These are phyloP conservation scores for Micrastur ruficollis DNA, from an alignment of 2,797 vertebrate genomes.

Conservation along the genomic window DNA sequence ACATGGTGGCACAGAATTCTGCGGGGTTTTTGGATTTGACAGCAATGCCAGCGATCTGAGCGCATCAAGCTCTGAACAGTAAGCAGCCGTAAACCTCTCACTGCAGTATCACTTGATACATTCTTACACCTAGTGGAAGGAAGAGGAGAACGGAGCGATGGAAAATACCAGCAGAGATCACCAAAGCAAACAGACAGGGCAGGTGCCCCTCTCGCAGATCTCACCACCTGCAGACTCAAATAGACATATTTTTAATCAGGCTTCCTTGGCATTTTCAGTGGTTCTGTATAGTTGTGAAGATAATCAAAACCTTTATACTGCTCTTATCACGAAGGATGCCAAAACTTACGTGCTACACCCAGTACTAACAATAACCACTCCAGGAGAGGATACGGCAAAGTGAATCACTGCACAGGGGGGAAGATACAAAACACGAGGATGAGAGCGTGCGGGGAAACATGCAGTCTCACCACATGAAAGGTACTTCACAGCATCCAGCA, in stretches of 20 bases:
- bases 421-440: not conserved
- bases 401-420: not conserved
- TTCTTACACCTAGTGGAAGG: slow-evolving; percentile 46
- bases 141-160: not conserved
- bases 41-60: not conserved
- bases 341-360: not conserved
- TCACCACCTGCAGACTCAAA: not conserved
- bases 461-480: not conserved
- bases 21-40: not conserved
- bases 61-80: not conserved
- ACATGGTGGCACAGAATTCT: not conserved
- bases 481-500: not conserved
- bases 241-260: rapidly evolving
- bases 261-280: not conserved
- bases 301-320: not conserved
- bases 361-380: not conserved
- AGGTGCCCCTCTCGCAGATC: not conserved
- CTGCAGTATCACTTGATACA: not conserved
- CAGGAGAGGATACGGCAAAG: not conserved
- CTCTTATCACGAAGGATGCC: not conserved
- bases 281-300: not conserved
- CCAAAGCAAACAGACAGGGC: not conserved
- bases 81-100: not conserved
- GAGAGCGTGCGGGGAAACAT: not conserved
- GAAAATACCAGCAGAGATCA: not conserved